Base-by-base conservation (phyloP, 1,140 invertebrate species). In the Cydia amplana region DNA sequence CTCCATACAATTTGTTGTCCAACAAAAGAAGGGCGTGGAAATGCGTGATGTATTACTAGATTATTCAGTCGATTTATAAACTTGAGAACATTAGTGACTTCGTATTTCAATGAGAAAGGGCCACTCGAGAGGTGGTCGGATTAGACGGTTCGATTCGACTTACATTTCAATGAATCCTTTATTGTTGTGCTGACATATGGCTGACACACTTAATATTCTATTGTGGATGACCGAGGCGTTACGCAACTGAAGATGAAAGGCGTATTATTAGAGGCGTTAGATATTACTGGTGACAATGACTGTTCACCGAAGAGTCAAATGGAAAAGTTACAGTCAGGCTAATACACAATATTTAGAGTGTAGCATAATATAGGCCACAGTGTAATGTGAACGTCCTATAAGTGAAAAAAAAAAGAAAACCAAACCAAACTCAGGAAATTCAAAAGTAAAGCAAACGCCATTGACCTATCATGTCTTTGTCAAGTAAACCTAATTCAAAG, bases 41-140 rank as follows among this genome's bases (percentile, higher is more conserved):
- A 76, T 25, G 51, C 28, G 32, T 73, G 76, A 80, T 76, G 74
- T 73, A 80, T 80, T 28, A 63, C 75, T 36, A 65, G 12, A 80
- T 84, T 84, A 82, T 73, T 65, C 75, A 36, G 36, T 67, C 80
- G 73, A 79, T 77, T 75, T 85, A 87, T 85, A 87, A 87, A 88
- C 55, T 88, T 83, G 84, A 85, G 79, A 78, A 83, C 83, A 91
- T 88, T 84, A 87, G 72, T 83, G 80, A 86, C 82, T 83, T 81
- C 78, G 65, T 81, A 84, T 82, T 83, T 77, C 70, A 76, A 80
- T 75, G 79, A 79, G 80, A 75, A 46, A 60, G 64, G 51, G 74
- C 79, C 86, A 87, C 86, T 89, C 82, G 77, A 89, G 72, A 78
- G 83, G 85, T 78, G 85, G 87, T 86, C 74, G 84, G 85, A 90